A percentile compares a stretch with the other conserved stretches of the same genome.
phyloP scores from a whole-genome alignment of 1,140 invertebrate species.

The Mactra quadrangularis region DNA sequence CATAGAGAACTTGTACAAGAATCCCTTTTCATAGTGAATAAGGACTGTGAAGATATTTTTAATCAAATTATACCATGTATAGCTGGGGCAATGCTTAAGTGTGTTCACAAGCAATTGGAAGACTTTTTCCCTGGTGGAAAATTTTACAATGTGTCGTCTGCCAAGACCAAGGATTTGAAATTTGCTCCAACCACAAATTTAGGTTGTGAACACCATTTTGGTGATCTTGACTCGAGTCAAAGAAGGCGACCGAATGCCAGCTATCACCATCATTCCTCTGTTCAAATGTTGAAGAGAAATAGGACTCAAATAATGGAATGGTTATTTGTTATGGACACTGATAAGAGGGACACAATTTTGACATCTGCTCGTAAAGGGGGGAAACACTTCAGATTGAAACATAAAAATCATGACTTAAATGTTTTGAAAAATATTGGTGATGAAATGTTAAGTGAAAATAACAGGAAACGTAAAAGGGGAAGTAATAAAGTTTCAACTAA shows the following conservation, averaged over 20 bases:
- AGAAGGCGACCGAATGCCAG: conserved; percentile 2
- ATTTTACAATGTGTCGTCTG: neutral
- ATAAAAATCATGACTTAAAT: too few relatives aligned
- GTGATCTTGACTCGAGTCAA: conserved; percentile 24
- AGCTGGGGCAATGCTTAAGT: neutral
- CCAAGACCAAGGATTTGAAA: neutral
- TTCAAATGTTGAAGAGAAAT: conserved; percentile 20
- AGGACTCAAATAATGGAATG: neutral
- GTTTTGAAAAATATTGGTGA: too few relatives aligned
- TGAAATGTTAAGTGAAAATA: too few relatives aligned
- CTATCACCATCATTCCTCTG: conserved; percentile 11
- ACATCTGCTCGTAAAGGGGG: too few relatives aligned
- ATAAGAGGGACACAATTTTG: too few relatives aligned
- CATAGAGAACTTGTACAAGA: neutral
- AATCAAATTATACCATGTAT: neutral
- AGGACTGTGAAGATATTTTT: neutral
- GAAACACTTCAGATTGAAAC: too few relatives aligned
- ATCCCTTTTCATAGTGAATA: neutral
- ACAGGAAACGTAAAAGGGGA: too few relatives aligned
- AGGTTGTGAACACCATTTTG: conserved; percentile 39
- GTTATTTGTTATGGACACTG: neutral
- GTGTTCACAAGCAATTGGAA: conserved; percentile 5
- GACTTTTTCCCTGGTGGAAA: conserved; percentile 30
- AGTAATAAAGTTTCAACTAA: too few relatives aligned
- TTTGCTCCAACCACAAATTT: conserved; percentile 19